A percentile compares a stretch with the other conserved stretches of the same genome.
These are phyloP conservation scores for Scartelaos histophorus DNA, from an alignment of 2,113 vertebrate species.

Conservation along the genomic window DNA sequence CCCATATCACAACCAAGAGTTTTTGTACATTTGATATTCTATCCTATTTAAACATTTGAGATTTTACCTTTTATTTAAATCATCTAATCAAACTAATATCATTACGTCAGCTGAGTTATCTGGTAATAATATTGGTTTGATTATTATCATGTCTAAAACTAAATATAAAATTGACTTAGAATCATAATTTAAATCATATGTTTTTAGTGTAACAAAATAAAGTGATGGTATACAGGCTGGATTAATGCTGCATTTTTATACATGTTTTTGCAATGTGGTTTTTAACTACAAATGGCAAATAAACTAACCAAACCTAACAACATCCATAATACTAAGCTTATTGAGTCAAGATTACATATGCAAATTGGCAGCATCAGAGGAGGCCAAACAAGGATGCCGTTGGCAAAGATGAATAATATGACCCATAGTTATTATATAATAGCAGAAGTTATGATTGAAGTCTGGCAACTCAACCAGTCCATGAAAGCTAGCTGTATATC, in stretches of 20 bases:
- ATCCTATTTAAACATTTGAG: not conserved
- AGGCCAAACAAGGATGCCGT: not conserved
- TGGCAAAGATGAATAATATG: not conserved
- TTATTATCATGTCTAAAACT: too few species aligned
- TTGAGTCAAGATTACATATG: not conserved
- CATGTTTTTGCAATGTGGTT: too few species aligned
- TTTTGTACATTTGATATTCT: not conserved
- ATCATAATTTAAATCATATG: too few species aligned
- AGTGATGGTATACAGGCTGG: too few species aligned
- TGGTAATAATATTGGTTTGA: too few species aligned
- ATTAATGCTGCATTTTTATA: not conserved
- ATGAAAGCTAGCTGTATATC: constrained; percentile 33
- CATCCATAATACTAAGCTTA: not conserved
- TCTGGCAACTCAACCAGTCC: constrained; percentile 15
- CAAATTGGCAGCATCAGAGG: constrained; percentile 1
- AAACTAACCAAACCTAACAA: not conserved
- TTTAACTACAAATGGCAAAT: too few species aligned
- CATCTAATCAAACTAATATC: not conserved
- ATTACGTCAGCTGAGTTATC: too few species aligned
- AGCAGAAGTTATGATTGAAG: not conserved
- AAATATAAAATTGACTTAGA: too few species aligned
- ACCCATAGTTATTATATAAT: not conserved
- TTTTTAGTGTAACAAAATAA: too few species aligned
- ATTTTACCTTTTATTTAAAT: not conserved
- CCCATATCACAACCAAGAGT: constrained; percentile 15